These are phyloP conservation scores for Microctonus brassicae DNA, from an alignment of 2,888 invertebrate genomes.

Conservation along the genomic window DNA sequence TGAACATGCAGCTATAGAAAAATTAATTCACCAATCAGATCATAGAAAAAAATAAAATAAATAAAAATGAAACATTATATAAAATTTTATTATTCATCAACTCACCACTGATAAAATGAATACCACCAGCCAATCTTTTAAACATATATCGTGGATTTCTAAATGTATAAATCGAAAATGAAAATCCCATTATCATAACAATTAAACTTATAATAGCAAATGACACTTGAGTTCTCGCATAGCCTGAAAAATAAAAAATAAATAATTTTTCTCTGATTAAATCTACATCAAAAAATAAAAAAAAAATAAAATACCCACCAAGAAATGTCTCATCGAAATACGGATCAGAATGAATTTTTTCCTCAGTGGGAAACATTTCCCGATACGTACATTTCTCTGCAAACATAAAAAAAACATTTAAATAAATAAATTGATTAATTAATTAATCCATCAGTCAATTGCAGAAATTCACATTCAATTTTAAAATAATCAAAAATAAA, in stretches of 20 bases:
- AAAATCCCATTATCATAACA: constrained; percentile 85
- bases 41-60: too few species aligned
- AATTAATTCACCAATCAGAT: too few species aligned
- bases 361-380: constrained; percentile 74
- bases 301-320: neutral
- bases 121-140: constrained; percentile 86
- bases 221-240: constrained; percentile 85
- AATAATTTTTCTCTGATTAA: neutral
- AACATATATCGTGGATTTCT: constrained; percentile 89
- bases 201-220: constrained; percentile 86
- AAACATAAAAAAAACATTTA: constrained; percentile 45
- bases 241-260: constrained; percentile 74
- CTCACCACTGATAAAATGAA: constrained; percentile 86
- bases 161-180: constrained; percentile 88
- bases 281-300: neutral
- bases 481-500: neutral
- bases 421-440: too few species aligned
- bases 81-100: constrained; percentile 41
- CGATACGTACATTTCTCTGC: constrained; percentile 75
- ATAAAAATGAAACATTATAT: neutral
- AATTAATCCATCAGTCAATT: constrained; percentile 3
- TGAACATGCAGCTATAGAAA: constrained; percentile 77
- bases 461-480: too few species aligned
- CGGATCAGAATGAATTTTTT: constrained; percentile 71
- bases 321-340: constrained; percentile 69